Conservation (phyloP, 2,888 invertebrate species). For the Atethmia centrago region DNA sequence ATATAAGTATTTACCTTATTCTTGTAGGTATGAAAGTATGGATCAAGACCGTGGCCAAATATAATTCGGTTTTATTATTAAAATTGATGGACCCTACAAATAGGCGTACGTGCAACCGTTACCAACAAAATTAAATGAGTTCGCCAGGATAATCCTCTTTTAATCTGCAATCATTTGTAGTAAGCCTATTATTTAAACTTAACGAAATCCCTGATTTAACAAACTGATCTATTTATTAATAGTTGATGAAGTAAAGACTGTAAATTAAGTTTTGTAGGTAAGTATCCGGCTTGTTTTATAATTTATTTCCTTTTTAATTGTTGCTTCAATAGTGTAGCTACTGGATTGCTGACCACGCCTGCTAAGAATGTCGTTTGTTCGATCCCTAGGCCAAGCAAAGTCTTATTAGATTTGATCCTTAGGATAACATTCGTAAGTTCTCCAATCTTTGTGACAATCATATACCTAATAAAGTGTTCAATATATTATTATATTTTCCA, state of each 20-base stretch:
- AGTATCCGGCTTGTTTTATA: not conserved
- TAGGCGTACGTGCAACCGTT: conserved; percentile 22
- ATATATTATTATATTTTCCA: not conserved
- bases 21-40: conserved; percentile 1
- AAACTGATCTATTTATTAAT: conserved; percentile 6
- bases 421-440: not conserved
- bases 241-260: not conserved
- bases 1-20: too few relatives aligned
- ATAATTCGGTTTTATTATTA: conserved; percentile 36
- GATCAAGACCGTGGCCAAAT: not conserved
- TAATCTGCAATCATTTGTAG: conserved; percentile 44
- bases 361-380: not conserved
- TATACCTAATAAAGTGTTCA: not conserved
- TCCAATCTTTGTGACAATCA: not conserved
- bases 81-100: conserved; percentile 43
- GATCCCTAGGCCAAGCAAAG: not conserved
- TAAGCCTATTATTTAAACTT: conserved; percentile 38
- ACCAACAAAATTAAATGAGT: conserved; percentile 39
- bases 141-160: conserved; percentile 40
- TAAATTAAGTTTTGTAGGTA: not conserved
- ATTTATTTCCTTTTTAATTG: not conserved
- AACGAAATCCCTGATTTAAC: conserved; percentile 34
- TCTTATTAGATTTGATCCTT: not conserved
- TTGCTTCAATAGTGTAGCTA: not conserved
- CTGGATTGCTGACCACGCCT: not conserved